Evolutionary conservation across 2,797 vertebrate genomes (phyloP).

Genomic region (Cyprinella venusta): DNA sequence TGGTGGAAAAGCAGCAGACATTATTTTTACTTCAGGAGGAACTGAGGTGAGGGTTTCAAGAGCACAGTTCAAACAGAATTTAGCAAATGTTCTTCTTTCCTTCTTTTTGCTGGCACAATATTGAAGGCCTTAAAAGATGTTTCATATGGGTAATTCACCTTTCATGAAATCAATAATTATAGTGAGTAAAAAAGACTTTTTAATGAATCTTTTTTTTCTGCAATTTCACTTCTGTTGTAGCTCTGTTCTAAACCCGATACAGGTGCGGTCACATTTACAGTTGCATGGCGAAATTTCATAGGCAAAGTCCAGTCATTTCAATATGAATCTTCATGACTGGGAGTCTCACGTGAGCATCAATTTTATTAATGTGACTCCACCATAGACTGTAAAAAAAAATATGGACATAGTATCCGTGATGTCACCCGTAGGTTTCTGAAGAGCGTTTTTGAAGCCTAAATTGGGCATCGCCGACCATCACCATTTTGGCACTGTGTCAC

Average conservation of each 20-base stretch:
- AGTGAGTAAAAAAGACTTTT: not conserved
- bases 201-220: not conserved
- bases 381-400: no score
- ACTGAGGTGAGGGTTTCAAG: slow-evolving; percentile 84
- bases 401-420: no score
- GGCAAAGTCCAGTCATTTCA: not conserved
- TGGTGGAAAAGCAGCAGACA: slow-evolving; percentile 82
- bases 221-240: not conserved
- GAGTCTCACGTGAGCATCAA: not conserved
- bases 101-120: not conserved
- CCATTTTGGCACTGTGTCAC: no score
- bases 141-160: not conserved
- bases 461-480: no score
- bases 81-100: not conserved
- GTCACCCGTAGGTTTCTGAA: no score
- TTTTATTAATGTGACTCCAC: not conserved
- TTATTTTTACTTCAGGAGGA: slow-evolving; percentile 94
- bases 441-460: no score
- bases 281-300: not conserved
- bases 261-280: not conserved
- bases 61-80: not conserved
- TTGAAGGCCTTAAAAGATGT: not conserved
- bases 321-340: not conserved
- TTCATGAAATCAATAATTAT: not conserved
- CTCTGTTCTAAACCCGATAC: not conserved